Evolutionary conservation across 2,113 vertebrate genomes (phyloP).

Genomic region (Tachysurus fulvidraco): DNA sequence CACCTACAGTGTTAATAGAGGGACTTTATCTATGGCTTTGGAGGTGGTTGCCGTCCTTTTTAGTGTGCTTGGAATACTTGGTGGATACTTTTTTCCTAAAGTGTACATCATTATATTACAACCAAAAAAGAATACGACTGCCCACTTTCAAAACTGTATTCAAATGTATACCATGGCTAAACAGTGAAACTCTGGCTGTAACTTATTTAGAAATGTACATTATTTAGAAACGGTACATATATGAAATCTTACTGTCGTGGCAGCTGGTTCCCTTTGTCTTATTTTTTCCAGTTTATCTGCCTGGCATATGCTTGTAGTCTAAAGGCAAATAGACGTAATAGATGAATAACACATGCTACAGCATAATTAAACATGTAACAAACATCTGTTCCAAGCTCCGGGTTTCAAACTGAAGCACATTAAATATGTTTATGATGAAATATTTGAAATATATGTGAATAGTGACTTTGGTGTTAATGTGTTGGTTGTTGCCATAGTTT

Average conservation of each 20-base stretch:
- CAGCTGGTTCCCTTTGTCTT: conserved; percentile 24
- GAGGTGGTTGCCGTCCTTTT: conserved; percentile 68
- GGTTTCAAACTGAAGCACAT: background rate
- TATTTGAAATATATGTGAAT: background rate
- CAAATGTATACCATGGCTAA: conserved; percentile 79
- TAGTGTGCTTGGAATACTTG: conserved; percentile 70
- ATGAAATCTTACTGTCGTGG: conserved; percentile 25
- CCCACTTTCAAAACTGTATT: conserved; percentile 79
- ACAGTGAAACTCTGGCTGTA: conserved; percentile 43
- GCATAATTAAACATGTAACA: conserved; percentile 7
- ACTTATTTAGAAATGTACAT: no score
- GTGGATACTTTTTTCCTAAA: conserved; percentile 76
- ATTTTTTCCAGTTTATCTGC: conserved; percentile 18
- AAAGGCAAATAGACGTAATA: conserved; percentile 26
- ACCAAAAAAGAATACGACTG: conserved; percentile 72
- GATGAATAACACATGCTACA: conserved; percentile 1
- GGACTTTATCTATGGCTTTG: conserved; percentile 66
- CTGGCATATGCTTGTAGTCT: conserved; percentile 11
- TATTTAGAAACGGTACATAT: background rate
- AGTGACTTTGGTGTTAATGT: background rate
- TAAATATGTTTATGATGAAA: background rate
- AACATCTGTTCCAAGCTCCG: conserved; percentile 22
- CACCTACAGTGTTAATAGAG: conserved; percentile 71
- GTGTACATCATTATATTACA: conserved; percentile 74
- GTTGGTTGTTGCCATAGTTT: background rate